phyloP scores from a whole-genome alignment of 2,888 invertebrate genomes.

The Phorcus lineatus region DNA sequence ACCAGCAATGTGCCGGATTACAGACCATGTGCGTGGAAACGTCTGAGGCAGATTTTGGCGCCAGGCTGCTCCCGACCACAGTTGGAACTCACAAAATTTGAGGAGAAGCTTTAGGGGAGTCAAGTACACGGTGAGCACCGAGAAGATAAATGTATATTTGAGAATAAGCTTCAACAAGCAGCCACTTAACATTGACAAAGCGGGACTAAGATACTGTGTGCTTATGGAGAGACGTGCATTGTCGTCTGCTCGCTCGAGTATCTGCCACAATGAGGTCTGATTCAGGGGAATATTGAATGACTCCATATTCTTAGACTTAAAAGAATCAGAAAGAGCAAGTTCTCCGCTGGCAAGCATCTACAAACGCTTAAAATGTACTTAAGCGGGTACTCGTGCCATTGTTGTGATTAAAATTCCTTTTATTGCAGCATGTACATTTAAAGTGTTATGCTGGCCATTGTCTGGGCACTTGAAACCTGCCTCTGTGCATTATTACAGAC shows the following conservation, averaged over 20 bases:
- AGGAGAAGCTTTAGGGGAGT: background rate
- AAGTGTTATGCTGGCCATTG: no score
- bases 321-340: no score
- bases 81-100: background rate
- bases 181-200: background rate
- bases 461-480: no score
- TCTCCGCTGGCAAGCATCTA: no score
- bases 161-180: background rate
- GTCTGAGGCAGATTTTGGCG: background rate
- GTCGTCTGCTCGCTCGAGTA: background rate
- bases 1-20: background rate
- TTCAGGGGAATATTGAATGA: no score
- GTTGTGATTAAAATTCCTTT: no score
- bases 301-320: no score
- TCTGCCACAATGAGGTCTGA: no score
- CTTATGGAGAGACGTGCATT: background rate
- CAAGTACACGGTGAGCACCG: background rate
- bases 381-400: no score
- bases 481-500: no score
- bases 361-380: no score
- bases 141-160: background rate
- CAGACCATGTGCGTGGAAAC: background rate
- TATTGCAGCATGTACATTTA: no score
- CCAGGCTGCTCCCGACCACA: background rate
- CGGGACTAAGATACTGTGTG: background rate